These are phyloP conservation scores for Drosophila pseudotalamancana DNA, from an alignment of 2,888 invertebrate species.

Conservation along the genomic window DNA sequence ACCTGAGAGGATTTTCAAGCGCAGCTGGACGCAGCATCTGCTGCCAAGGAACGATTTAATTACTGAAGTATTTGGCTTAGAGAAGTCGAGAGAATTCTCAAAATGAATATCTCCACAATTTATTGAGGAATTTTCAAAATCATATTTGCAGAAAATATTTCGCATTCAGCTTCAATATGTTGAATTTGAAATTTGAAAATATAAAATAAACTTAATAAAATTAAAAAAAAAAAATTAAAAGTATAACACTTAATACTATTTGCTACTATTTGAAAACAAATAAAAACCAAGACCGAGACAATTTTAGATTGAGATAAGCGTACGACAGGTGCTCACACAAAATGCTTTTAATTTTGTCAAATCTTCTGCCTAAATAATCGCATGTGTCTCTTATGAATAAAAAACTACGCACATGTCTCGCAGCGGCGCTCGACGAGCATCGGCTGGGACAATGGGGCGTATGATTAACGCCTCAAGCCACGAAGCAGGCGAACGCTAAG, in stretches of 20 bases:
- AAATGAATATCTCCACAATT: neutral
- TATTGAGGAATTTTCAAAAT: neutral
- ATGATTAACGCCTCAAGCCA: constrained; percentile 71
- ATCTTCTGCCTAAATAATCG: constrained; percentile 14
- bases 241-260: neutral
- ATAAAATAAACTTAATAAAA: neutral
- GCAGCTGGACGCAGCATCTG: constrained; percentile 28
- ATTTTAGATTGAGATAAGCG: no score
- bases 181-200: no score
- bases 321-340: no score
- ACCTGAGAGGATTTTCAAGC: constrained; percentile 13
- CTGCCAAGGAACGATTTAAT: constrained; percentile 38
- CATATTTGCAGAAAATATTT: no score
- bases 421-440: neutral
- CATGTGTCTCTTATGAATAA: constrained; percentile 10
- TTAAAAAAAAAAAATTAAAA: neutral
- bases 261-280: neutral
- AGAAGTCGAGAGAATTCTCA: neutral
- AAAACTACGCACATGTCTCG: constrained; percentile 42
- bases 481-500: constrained; percentile 56
- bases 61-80: neutral
- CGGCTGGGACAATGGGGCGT: constrained; percentile 50
- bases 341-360: constrained; percentile 34
- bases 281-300: no score
- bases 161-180: no score